Conservation (phyloP, 1,140 invertebrate genomes). For the Sinella curviseta region DNA sequence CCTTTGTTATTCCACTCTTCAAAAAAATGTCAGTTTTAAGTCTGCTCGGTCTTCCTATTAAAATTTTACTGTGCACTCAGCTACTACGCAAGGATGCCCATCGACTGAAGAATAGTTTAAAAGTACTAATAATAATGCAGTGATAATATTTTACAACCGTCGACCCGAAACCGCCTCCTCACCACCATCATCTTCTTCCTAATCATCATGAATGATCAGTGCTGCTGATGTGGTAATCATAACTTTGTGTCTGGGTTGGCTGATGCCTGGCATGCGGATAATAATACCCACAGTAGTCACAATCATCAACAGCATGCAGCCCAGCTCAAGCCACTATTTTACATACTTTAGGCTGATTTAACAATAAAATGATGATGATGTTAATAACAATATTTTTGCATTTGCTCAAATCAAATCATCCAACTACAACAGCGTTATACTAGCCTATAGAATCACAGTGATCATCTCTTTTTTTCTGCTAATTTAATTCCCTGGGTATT, state of each 20-base stretch:
- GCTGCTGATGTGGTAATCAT: background rate
- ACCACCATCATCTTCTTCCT: background rate
- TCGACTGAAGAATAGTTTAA: background rate
- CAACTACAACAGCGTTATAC: too few species aligned
- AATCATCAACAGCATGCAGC: background rate
- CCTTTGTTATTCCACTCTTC: background rate
- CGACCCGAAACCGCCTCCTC: conserved; percentile 9
- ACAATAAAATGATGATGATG: too few species aligned
- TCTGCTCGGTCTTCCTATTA: too few species aligned
- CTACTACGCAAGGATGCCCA: background rate
- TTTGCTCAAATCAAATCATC: too few species aligned
- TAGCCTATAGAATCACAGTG: too few species aligned
- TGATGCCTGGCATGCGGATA: background rate
- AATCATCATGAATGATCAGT: too few species aligned
- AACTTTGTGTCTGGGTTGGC: background rate
- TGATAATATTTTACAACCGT: conserved; percentile 10
- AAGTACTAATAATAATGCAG: background rate
- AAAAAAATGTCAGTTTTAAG: background rate
- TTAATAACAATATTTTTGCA: too few species aligned
- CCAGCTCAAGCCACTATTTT: background rate
- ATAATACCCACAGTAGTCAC: background rate
- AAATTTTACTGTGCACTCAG: too few species aligned
- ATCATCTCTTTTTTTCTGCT: too few species aligned
- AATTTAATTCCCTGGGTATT: too few species aligned
- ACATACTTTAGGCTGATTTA: too few species aligned